These are phyloP conservation scores for Mus pahari DNA, from an alignment of 2,113 vertebrate species.

Conservation along the genomic window DNA sequence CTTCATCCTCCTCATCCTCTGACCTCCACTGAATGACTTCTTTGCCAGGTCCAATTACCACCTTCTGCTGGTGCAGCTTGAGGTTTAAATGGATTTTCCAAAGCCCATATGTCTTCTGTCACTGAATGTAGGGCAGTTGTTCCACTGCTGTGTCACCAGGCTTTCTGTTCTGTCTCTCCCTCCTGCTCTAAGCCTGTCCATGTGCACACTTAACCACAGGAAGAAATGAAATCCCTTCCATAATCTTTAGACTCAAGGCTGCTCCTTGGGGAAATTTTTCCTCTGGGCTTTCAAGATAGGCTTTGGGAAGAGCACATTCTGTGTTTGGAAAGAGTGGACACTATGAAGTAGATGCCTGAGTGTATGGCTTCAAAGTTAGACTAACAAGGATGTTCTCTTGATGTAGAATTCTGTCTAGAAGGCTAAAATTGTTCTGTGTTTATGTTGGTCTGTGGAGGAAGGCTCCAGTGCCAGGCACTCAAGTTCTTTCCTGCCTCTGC, in stretches of 20 bases:
- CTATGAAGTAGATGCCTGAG: fast-evolving
- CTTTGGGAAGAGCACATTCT: not conserved
- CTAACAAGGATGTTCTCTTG: fast-evolving
- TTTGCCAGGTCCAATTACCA: not conserved
- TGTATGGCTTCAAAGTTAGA: not conserved
- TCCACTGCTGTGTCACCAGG: fast-evolving
- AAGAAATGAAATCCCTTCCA: not conserved
- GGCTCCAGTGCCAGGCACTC: fast-evolving
- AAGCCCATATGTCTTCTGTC: fast-evolving
- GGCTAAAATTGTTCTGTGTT: fast-evolving
- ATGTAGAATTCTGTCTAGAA: not conserved
- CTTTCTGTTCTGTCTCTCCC: fast-evolving
- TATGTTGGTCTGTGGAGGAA: fast-evolving
- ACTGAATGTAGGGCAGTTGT: fast-evolving
- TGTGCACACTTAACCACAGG: not conserved
- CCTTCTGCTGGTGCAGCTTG: not conserved
- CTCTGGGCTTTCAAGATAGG: too few relatives aligned
- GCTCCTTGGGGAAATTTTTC: not conserved
- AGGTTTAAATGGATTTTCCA: fast-evolving
- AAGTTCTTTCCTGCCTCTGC: not conserved
- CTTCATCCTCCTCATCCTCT: fast-evolving
- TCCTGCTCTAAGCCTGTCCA: not conserved
- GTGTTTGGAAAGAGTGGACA: not conserved
- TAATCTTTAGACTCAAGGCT: not conserved
- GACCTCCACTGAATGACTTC: too few relatives aligned